Evolutionary conservation across 2,113 vertebrate species (phyloP).

Genomic region (Paradisaea rubra): DNA sequence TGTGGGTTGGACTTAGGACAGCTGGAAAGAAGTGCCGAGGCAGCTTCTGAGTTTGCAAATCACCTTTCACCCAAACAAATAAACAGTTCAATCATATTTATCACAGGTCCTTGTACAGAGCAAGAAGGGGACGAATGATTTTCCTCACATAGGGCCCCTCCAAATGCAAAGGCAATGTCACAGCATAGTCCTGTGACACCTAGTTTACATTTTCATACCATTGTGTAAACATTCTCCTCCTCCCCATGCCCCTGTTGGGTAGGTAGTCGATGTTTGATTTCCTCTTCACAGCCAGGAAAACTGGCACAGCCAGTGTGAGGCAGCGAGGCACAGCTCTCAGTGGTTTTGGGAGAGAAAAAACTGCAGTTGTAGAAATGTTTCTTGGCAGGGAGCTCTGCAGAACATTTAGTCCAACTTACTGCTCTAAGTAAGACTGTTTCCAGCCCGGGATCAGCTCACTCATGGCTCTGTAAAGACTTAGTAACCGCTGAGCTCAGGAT

Average conservation of each 20-base stretch:
- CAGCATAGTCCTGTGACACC: background rate
- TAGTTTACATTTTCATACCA: background rate
- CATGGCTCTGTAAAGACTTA: background rate
- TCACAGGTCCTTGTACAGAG: background rate
- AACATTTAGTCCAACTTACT: background rate
- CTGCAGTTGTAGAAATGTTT: background rate
- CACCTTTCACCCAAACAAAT: background rate
- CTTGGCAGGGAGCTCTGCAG: background rate
- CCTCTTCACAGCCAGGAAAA: background rate
- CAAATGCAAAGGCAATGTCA: background rate
- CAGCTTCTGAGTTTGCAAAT: background rate
- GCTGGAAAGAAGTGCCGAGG: background rate
- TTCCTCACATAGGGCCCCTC: background rate
- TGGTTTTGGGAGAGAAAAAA: background rate
- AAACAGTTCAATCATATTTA: background rate
- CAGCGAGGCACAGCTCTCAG: background rate
- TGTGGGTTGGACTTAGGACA: background rate
- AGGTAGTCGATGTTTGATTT: background rate
- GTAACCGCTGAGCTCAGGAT: background rate
- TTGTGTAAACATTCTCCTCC: background rate
- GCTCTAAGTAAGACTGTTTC: background rate
- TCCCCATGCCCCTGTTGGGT: background rate
- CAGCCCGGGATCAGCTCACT: background rate
- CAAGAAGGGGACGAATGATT: accelerated
- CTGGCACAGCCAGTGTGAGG: background rate